Evolutionary conservation across 2,797 vertebrate species (phyloP).

Genomic region (Sebastes minor): DNA sequence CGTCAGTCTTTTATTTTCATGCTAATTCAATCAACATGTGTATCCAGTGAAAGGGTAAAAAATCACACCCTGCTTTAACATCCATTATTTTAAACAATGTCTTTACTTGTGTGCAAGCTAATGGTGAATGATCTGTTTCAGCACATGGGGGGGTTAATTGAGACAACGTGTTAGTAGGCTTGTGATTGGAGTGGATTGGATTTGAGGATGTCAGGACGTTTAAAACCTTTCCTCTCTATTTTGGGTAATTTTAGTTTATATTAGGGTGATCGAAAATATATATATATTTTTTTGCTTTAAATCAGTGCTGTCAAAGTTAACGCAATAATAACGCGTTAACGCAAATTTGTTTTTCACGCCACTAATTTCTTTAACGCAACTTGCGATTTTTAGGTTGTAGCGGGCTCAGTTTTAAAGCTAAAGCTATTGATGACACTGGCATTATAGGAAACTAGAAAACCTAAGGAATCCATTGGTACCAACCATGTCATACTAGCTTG

Average conservation of each 20-base stretch:
- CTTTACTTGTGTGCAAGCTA: not conserved
- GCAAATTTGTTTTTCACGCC: too few relatives aligned
- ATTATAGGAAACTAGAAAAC: too few relatives aligned
- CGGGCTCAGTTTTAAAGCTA: too few relatives aligned
- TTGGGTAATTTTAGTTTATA: not conserved
- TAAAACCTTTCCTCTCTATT: not conserved
- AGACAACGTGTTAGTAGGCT: not conserved
- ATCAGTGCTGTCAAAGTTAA: too few relatives aligned
- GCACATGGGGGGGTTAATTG: slow-evolving; percentile 12
- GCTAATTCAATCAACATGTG: slow-evolving; percentile 37
- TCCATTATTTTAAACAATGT: slow-evolving; percentile 10
- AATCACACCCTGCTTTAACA: slow-evolving; percentile 20
- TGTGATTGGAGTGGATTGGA: slow-evolving; percentile 15
- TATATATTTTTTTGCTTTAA: not conserved
- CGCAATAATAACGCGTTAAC: too few relatives aligned
- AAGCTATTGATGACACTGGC: too few relatives aligned
- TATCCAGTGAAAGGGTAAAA: not conserved
- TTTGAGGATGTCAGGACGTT: not conserved
- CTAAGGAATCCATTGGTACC: too few relatives aligned
- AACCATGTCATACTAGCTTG: too few relatives aligned
- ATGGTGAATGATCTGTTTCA: slow-evolving; percentile 6
- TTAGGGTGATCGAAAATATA: not conserved
- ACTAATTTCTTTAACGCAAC: too few relatives aligned
- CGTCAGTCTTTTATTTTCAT: slow-evolving; percentile 29
- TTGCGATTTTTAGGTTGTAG: too few relatives aligned